Evolutionary conservation across 2,113 vertebrate species (phyloP).

Genomic region (Calyptommatus sinebrachiatus): DNA sequence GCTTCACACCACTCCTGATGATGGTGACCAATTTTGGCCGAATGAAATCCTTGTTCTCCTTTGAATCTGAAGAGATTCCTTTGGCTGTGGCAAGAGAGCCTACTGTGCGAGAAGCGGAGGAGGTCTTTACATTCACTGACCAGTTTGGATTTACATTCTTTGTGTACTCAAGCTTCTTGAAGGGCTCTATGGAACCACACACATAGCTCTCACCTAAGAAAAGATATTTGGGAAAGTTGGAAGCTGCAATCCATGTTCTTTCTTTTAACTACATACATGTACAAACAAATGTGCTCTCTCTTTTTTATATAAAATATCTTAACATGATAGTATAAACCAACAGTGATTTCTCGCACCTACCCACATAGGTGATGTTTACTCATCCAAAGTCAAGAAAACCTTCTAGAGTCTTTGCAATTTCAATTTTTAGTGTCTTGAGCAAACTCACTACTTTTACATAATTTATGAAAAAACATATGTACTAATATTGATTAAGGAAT

Average conservation of each 20-base stretch:
- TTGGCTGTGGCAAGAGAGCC: constrained; percentile 83
- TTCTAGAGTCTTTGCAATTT: too few species aligned
- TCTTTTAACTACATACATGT: too few species aligned
- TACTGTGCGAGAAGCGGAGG: constrained; percentile 73
- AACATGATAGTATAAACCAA: too few species aligned
- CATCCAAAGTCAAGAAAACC: too few species aligned
- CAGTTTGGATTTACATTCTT: constrained; percentile 99
- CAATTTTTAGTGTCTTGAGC: too few species aligned
- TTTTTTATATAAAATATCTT: too few species aligned
- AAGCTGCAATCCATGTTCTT: not conserved
- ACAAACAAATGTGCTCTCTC: too few species aligned
- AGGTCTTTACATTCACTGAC: constrained; percentile 87
- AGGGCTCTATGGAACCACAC: constrained; percentile 95
- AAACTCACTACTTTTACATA: too few species aligned
- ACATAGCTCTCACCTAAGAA: constrained; percentile 92
- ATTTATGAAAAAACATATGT: too few species aligned
- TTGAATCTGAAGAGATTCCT: constrained; percentile 76
- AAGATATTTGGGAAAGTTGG: constrained; percentile 27
- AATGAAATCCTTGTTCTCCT: constrained; percentile 93
- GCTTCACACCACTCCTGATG: constrained; percentile 95
- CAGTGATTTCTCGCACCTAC: too few species aligned
- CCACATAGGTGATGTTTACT: too few species aligned
- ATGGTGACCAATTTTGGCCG: constrained; percentile 96
- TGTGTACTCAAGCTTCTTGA: constrained; percentile 93
- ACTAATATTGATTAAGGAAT: too few species aligned